These are phyloP conservation scores for Cephalopholis sonnerati DNA, from an alignment of 2,113 vertebrate genomes.

Conservation along the genomic window DNA sequence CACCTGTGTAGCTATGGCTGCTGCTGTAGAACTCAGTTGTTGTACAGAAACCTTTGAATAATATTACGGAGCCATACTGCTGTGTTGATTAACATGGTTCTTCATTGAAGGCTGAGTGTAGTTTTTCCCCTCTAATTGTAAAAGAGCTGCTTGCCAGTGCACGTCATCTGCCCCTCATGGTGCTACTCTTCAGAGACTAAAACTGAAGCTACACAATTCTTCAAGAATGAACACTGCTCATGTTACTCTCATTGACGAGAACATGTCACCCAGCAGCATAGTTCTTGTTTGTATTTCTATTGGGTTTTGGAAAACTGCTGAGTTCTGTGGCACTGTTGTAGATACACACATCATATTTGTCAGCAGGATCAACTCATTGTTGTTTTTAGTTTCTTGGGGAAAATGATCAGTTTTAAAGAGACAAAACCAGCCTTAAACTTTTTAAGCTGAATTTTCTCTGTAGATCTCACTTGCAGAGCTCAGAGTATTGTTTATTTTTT, in stretches of 20 bases:
- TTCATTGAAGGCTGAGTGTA: neutral
- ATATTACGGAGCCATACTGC: neutral
- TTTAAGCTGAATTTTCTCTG: neutral
- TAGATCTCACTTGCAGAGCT: constrained; percentile 13
- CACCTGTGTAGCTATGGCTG: neutral
- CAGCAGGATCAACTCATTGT: neutral
- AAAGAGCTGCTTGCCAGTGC: neutral
- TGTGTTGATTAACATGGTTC: neutral
- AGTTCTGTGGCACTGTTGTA: neutral
- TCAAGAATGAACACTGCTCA: neutral
- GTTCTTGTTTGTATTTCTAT: neutral
- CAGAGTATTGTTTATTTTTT: constrained; percentile 4
- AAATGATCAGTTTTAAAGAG: neutral
- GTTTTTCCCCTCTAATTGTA: neutral
- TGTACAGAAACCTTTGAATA: neutral
- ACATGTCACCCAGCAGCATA: neutral
- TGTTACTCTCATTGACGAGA: neutral
- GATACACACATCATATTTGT: neutral
- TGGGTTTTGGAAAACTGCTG: neutral
- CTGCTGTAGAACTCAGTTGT: neutral
- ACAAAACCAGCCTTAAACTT: neutral
- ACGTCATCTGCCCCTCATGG: neutral
- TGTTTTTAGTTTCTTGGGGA: neutral
- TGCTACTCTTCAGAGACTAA: neutral
- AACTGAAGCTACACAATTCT: neutral